A percentile compares a stretch with the other conserved stretches of the same genome.
Conservation (phyloP, 2,797 vertebrate genomes). For the Xenops minutus region DNA sequence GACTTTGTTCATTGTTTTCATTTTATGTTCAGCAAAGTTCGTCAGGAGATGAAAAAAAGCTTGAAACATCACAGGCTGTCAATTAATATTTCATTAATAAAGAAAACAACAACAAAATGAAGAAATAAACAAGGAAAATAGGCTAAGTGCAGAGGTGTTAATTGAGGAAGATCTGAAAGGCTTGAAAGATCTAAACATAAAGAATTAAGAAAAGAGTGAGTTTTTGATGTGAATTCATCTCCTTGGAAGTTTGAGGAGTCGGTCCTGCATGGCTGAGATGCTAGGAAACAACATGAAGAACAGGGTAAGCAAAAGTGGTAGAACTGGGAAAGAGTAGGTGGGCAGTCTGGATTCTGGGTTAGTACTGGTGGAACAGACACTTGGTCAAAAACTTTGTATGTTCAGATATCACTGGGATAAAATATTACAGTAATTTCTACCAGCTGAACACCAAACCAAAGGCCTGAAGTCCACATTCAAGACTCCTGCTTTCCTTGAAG, state of each 20-base stretch:
- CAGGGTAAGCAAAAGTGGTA: not conserved
- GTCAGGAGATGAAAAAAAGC: constrained; percentile 9
- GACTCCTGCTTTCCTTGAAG: not conserved
- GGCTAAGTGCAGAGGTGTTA: constrained; percentile 57
- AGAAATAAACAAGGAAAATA: constrained; percentile 42
- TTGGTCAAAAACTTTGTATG: not conserved
- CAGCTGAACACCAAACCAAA: not conserved
- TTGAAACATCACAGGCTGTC: constrained; percentile 35
- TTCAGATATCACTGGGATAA: not conserved
- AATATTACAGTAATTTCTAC: not conserved
- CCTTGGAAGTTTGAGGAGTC: not conserved
- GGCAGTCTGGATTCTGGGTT: not conserved
- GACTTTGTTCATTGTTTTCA: constrained; percentile 36
- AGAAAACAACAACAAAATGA: constrained; percentile 58
- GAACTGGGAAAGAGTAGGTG: not conserved
- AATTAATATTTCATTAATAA: constrained; percentile 65
- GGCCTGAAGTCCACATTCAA: not conserved
- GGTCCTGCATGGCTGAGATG: not conserved
- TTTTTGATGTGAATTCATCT: not conserved
- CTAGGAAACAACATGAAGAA: not conserved
- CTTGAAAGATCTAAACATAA: constrained; percentile 44
- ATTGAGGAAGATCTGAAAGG: constrained; percentile 51
- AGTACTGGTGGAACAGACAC: not conserved
- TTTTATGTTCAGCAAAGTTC: constrained; percentile 13
- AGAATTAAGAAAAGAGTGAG: not conserved